Conservation (phyloP, 2,113 vertebrate genomes). For the Gobius niger region DNA sequence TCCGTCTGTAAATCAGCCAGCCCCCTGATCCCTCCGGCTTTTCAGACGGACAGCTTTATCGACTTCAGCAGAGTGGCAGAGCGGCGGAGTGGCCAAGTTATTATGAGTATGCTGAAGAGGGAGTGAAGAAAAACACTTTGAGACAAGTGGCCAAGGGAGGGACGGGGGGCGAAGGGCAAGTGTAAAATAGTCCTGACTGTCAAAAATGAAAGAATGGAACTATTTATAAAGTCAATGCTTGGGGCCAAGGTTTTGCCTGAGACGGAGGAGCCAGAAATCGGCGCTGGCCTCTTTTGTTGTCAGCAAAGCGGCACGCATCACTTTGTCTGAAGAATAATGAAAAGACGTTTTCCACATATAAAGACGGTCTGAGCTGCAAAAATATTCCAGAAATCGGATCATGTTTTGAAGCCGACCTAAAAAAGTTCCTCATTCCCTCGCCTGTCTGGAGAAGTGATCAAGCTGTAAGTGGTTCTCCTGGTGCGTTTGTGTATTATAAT, state of each 20-base stretch:
- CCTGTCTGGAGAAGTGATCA: constrained; percentile 46
- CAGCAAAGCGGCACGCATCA: constrained; percentile 3
- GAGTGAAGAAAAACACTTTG: constrained; percentile 32
- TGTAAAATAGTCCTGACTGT: neutral
- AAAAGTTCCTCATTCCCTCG: constrained; percentile 27
- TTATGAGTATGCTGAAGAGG: constrained; percentile 17
- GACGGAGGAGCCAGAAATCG: neutral
- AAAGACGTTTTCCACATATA: constrained; percentile 4
- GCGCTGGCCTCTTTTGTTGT: neutral
- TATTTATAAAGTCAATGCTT: constrained; percentile 1
- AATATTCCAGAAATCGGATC: constrained; percentile 27
- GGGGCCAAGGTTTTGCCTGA: neutral
- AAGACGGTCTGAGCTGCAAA: constrained; percentile 9
- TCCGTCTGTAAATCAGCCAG: constrained; percentile 41
- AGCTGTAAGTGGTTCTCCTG: constrained; percentile 30
- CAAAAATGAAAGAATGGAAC: constrained; percentile 8
- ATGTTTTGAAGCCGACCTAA: constrained; percentile 29
- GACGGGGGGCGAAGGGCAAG: constrained; percentile 15
- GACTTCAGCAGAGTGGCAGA: constrained; percentile 22
- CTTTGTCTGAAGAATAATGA: neutral
- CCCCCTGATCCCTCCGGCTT: constrained; percentile 21
- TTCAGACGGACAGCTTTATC: constrained; percentile 34
- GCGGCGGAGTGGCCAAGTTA: constrained; percentile 16
- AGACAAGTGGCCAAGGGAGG: constrained; percentile 20
- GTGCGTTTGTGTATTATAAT: constrained; percentile 4